phyloP scores from a whole-genome alignment of 2,797 vertebrate species.

The Pangasius djambal region DNA sequence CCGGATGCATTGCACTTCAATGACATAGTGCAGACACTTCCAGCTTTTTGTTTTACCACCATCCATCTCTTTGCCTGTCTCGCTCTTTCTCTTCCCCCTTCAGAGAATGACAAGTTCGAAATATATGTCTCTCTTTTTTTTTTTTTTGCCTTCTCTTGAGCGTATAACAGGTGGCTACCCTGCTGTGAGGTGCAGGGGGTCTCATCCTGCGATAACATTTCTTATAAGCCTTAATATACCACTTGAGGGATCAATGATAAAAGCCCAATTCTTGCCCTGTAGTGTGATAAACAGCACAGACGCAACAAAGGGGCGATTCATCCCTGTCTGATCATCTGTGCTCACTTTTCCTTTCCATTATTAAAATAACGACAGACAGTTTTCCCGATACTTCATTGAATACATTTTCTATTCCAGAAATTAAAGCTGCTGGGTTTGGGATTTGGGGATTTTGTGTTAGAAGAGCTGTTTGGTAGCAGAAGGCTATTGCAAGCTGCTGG shows the following conservation, averaged over 20 bases:
- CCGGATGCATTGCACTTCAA: slow-evolving; percentile 44
- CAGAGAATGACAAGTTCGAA: slow-evolving; percentile 11
- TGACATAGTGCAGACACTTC: slow-evolving; percentile 56
- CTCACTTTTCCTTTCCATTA: background rate
- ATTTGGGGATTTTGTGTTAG: background rate
- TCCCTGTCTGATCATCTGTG: slow-evolving; percentile 53
- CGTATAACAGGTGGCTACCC: background rate
- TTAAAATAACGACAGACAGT: background rate
- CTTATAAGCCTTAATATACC: background rate
- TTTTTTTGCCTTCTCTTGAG: background rate
- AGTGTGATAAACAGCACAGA: slow-evolving; percentile 48
- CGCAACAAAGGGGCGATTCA: slow-evolving; percentile 43
- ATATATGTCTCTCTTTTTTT: background rate
- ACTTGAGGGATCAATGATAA: slow-evolving; percentile 42
- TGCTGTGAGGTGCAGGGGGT: background rate
- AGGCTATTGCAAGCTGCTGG: background rate
- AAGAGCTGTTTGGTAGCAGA: background rate
- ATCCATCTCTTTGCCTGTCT: slow-evolving; percentile 49
- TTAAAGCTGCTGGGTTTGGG: background rate
- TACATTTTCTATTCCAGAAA: slow-evolving; percentile 1
- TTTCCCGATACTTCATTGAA: background rate
- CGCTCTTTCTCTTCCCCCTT: background rate
- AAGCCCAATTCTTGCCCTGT: slow-evolving; percentile 33
- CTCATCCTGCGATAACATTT: background rate
- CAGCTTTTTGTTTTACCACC: slow-evolving; percentile 48